Conservation (phyloP, 1,140 invertebrate species). For the Atopsyche davidsoni region DNA sequence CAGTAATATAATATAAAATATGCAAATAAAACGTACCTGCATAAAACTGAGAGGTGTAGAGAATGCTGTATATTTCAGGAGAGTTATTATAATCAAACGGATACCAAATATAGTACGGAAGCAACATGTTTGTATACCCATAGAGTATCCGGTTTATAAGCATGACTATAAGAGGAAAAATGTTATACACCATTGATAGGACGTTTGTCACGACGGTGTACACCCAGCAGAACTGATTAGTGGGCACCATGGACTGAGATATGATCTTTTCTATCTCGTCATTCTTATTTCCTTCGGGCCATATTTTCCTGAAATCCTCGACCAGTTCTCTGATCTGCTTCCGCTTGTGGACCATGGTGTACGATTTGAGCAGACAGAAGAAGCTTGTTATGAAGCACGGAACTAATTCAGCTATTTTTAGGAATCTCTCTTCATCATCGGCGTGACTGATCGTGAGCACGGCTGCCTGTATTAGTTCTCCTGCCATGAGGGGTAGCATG, state of each 20-base stretch:
- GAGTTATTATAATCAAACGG: slow-evolving; percentile 6
- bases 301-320: slow-evolving; percentile 9
- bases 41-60: slow-evolving; percentile 18
- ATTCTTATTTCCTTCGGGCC: slow-evolving; percentile 8
- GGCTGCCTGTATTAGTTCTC: too few species aligned
- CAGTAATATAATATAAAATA: not conserved
- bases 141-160: not conserved
- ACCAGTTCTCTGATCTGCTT: slow-evolving; percentile 3
- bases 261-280: not conserved
- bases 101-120: slow-evolving; percentile 23
- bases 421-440: too few species aligned
- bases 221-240: slow-evolving; percentile 8
- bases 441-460: too few species aligned
- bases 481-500: too few species aligned
- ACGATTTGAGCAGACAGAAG: not conserved
- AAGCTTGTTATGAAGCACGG: slow-evolving; percentile 13
- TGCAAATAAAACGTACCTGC: slow-evolving; percentile 6
- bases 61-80: not conserved
- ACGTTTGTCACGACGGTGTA: slow-evolving; percentile 10
- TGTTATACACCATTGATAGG: slow-evolving; percentile 6
- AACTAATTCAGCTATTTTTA: slow-evolving; percentile 11
- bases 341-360: slow-evolving; percentile 1
- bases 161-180: slow-evolving; percentile 10
- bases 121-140: slow-evolving; percentile 3
- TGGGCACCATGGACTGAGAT: slow-evolving; percentile 4